phyloP scores from a whole-genome alignment of 1,140 invertebrate species.

The Paraescarpia echinospica region DNA sequence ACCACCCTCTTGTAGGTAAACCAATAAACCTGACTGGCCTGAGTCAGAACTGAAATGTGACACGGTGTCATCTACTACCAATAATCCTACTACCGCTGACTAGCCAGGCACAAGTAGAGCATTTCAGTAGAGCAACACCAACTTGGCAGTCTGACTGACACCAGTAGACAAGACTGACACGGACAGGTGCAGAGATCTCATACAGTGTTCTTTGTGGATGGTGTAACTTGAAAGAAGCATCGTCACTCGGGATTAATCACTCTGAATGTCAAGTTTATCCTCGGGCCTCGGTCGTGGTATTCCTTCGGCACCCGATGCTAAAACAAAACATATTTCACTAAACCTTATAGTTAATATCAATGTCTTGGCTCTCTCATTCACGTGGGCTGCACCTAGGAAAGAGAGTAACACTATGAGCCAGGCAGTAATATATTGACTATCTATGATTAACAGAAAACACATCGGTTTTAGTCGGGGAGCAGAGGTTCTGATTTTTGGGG shows the following conservation, averaged over 20 bases:
- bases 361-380: not conserved
- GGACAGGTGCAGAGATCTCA: not conserved
- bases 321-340: slow-evolving; percentile 33
- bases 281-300: slow-evolving; percentile 53
- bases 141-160: not conserved
- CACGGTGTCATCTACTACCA: not conserved
- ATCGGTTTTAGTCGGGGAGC: no score
- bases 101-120: not conserved
- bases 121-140: not conserved
- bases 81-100: not conserved
- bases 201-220: not conserved
- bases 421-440: not conserved
- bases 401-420: not conserved
- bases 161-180: not conserved
- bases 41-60: not conserved
- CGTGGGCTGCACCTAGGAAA: no score
- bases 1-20: not conserved
- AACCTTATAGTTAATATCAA: not conserved
- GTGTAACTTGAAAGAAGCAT: not conserved
- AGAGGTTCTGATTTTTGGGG: no score
- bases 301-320: slow-evolving; percentile 54
- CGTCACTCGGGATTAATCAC: slow-evolving; percentile 34
- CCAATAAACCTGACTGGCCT: not conserved
- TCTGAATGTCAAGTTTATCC: slow-evolving; percentile 56
- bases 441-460: not conserved